Evolutionary conservation across 2,797 vertebrate species (phyloP).

Genomic region (Mus caroli): DNA sequence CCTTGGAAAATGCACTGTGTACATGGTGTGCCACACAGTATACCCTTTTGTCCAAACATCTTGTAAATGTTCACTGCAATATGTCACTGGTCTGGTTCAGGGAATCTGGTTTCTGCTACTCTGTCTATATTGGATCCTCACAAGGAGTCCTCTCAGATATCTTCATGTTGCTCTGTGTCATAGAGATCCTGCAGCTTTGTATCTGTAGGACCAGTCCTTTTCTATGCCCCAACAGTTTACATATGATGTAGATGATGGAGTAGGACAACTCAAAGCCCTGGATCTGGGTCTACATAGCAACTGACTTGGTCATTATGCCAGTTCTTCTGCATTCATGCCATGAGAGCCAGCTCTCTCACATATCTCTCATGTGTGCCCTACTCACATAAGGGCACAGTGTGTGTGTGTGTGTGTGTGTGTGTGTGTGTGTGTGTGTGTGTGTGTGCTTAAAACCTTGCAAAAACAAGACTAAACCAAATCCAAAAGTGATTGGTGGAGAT

Average conservation of each 20-base stretch:
- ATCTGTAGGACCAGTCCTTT: neutral
- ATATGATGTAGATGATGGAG: neutral
- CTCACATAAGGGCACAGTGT: neutral
- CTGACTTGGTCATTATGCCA: neutral
- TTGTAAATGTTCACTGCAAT: neutral
- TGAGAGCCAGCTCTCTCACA: neutral
- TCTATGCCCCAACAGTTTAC: neutral
- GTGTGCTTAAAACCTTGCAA: neutral
- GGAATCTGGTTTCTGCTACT: neutral
- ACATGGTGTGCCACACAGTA: neutral
- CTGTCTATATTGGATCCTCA: neutral
- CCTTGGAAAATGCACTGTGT: neutral
- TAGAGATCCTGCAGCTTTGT: neutral
- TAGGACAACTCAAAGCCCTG: neutral
- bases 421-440: neutral
- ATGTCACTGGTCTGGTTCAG: neutral
- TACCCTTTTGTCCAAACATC: neutral
- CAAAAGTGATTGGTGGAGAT: neutral
- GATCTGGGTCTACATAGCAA: neutral
- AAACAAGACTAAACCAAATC: neutral
- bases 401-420: neutral
- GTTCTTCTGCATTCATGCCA: neutral
- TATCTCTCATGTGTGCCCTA: no score
- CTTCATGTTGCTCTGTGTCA: neutral
- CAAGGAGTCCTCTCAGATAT: neutral